Evolutionary conservation across 2,113 vertebrate genomes (phyloP).

Genomic region (Marmota flaviventris): DNA sequence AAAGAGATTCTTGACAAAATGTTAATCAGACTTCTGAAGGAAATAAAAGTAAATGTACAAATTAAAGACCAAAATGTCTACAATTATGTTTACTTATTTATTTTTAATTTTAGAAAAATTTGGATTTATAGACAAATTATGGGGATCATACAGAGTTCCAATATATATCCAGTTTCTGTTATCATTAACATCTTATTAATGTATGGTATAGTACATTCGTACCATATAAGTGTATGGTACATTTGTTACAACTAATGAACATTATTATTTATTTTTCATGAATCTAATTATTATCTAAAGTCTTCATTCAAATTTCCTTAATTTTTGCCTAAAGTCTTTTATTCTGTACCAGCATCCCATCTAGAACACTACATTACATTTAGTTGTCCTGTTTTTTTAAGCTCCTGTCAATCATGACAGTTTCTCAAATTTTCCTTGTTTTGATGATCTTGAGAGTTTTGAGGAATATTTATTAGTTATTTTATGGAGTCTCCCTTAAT

Average conservation of each 20-base stretch:
- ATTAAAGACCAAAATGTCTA: background rate
- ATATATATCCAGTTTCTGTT: background rate
- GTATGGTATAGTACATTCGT: background rate
- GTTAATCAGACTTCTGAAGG: constrained; percentile 21
- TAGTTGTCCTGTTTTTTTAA: background rate
- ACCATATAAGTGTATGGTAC: background rate
- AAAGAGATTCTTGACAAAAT: background rate
- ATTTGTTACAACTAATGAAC: background rate
- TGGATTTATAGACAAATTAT: constrained; percentile 19
- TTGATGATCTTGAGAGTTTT: background rate
- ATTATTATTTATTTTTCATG: background rate
- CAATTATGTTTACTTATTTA: background rate
- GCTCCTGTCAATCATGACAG: background rate
- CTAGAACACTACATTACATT: background rate
- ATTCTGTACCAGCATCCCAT: background rate
- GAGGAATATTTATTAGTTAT: background rate
- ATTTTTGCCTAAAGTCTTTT: background rate
- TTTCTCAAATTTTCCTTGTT: background rate
- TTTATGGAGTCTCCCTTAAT: background rate
- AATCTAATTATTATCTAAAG: background rate
- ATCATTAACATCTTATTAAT: background rate
- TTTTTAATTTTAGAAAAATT: constrained; percentile 28
- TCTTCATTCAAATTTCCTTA: background rate
- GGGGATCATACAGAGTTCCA: background rate
- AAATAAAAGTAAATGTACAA: background rate